Evolutionary conservation across 2,797 vertebrate genomes (phyloP).

Genomic region (Pelochelys cantorii): DNA sequence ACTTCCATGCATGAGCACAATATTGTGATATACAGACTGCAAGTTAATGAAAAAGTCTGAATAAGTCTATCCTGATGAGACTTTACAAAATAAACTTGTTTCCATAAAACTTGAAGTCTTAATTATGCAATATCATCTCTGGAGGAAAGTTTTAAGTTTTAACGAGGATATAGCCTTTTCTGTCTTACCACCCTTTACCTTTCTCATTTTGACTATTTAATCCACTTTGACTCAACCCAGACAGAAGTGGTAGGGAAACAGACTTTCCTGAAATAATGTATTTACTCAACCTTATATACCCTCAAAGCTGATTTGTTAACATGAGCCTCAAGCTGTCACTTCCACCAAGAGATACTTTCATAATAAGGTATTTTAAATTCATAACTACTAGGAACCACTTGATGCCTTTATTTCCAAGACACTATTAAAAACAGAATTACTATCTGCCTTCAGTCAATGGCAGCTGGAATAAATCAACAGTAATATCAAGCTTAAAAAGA

Average conservation of each 20-base stretch:
- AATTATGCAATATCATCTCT: not conserved
- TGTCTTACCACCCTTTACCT: not conserved
- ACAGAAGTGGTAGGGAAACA: not conserved
- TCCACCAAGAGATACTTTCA: not conserved
- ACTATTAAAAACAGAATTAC: not conserved
- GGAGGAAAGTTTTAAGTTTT: not conserved
- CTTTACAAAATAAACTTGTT: not conserved
- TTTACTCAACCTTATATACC: not conserved
- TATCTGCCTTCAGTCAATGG: not conserved
- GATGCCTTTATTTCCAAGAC: not conserved
- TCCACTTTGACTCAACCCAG: not conserved
- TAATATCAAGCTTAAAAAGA: not conserved
- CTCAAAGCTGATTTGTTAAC: not conserved
- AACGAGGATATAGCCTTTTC: not conserved
- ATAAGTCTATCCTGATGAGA: not conserved
- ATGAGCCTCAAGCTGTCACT: not conserved
- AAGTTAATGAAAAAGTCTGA: not conserved
- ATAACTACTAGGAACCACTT: not conserved
- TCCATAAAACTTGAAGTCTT: not conserved
- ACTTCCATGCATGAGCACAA: not conserved
- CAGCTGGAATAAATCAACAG: not conserved
- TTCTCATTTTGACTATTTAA: not conserved
- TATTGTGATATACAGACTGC: not conserved
- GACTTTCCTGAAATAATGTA: not conserved
- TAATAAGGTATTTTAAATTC: not conserved